Evolutionary conservation across 1,140 invertebrate genomes (phyloP).

Genomic region (Gryllus bimaculatus): DNA sequence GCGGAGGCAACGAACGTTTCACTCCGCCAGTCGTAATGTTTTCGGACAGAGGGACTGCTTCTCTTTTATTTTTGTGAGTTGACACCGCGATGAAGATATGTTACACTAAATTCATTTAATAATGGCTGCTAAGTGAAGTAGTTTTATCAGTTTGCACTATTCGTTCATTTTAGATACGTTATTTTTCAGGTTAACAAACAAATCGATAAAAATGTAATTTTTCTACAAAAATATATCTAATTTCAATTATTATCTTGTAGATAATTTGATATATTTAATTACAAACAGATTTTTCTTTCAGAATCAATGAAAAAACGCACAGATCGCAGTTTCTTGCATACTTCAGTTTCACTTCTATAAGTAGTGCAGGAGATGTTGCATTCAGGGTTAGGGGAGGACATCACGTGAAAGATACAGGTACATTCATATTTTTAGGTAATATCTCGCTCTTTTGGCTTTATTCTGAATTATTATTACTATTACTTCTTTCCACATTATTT

Average conservation of each 20-base stretch:
- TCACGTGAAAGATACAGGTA: background rate
- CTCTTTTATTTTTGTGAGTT: conserved; percentile 54
- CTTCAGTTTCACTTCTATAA: conserved; percentile 65
- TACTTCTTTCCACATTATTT: too few species aligned
- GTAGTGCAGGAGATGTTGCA: conserved; percentile 55
- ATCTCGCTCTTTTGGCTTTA: too few species aligned
- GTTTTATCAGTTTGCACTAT: background rate
- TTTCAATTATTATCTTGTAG: too few species aligned
- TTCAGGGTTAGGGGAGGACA: conserved; percentile 35
- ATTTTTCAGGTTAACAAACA: background rate
- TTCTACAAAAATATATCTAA: too few species aligned
- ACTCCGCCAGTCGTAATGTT: conserved; percentile 62
- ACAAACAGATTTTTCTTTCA: conserved; percentile 35
- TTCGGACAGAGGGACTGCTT: conserved; percentile 55
- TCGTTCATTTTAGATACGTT: background rate
- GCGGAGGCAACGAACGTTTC: conserved; percentile 60
- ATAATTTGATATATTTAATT: background rate
- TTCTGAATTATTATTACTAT: too few species aligned
- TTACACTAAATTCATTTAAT: background rate
- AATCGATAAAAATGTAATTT: too few species aligned
- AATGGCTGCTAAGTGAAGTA: background rate
- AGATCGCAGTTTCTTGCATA: conserved; percentile 68
- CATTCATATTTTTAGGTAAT: background rate
- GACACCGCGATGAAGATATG: too few species aligned
- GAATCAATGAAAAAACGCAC: conserved; percentile 56